Base-by-base conservation (phyloP, 2,888 invertebrate species). In the Watsonalla binaria region DNA sequence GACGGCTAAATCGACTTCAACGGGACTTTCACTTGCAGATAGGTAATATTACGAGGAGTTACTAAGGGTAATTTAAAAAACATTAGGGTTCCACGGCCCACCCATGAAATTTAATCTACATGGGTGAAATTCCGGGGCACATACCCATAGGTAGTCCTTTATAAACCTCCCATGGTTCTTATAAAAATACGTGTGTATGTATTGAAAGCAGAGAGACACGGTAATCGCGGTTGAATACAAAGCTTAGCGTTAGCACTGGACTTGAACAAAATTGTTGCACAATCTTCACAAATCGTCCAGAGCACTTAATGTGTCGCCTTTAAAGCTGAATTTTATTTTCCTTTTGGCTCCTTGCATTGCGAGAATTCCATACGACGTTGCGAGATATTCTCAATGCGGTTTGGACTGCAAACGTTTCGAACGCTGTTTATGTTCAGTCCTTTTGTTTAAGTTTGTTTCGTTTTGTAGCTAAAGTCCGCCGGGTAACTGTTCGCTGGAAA, bases 311-410 rank as follows among this genome's bases (percentile, higher is more conserved):
- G 48, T 37, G 14, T 37, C 37, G 37, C 48, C 46, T 7, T 14
- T 14, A 9, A 37, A 48, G 48, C 42, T 48, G 37, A 48, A 48
- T 48, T 37, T 48, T 48, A 14, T 48, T 42, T 48, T 48, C 14
- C 48, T 48, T 37, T 48, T 48, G 35, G 35, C 8, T 48, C 48
- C 14, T 37, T 35, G 48, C 35, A 37, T 6, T 35, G 37, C 35
- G 14, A 48, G 35, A 48, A 48, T 48, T 48, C 37, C 14, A 35
- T 48, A 48, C 14, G 37, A 14, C 37, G 8, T 48, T 14, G 35
- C 48, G 13, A 37, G 48, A 35, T 48, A 48, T 48, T 37, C 42
- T 48, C 37, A 35, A 37, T 48, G 48, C 14, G 48, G 48, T 48
- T 37, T 37, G 14, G 14, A 48, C 48, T 48, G 48, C 48, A 48